Percentiles rank a stretch among this genome's conserved stretches.
Conservation (phyloP, 2,888 invertebrate genomes). For the Cataglyphis albicans region DNA sequence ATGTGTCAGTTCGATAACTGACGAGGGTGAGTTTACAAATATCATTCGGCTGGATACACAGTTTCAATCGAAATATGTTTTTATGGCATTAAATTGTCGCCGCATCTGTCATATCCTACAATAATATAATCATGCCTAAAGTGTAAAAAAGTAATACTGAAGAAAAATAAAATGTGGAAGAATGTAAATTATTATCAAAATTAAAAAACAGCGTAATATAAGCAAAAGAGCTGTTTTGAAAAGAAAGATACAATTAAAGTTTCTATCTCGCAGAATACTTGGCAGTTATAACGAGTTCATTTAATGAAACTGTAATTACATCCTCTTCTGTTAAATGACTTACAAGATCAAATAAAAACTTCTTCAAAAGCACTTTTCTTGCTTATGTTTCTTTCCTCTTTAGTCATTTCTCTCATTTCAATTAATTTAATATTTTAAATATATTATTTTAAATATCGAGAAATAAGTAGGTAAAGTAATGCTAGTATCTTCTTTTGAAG, state of each 20-base stretch:
- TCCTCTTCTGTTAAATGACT: background rate
- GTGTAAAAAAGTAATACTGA: background rate
- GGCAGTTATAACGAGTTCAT: background rate
- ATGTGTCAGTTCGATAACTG: slow-evolving; percentile 16
- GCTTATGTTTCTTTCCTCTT: background rate
- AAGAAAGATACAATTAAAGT: slow-evolving; percentile 10
- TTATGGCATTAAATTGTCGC: slow-evolving; percentile 18
- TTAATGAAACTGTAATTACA: slow-evolving; percentile 17
- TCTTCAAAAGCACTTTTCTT: slow-evolving; percentile 8
- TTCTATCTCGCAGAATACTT: slow-evolving; percentile 1
- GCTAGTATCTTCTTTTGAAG: background rate
- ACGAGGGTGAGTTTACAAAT: slow-evolving; percentile 8
- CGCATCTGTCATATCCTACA: background rate
- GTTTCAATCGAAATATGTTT: background rate
- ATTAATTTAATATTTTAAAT: slow-evolving; percentile 7
- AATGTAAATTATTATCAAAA: background rate
- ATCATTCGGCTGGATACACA: slow-evolving; percentile 28
- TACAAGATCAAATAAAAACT: slow-evolving; percentile 12
- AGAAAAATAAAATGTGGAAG: background rate
- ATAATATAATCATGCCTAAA: background rate
- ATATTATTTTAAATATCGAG: background rate
- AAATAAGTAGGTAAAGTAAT: background rate
- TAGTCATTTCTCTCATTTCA: background rate
- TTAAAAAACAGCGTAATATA: background rate
- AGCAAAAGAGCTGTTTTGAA: background rate